Percentiles rank a stretch among this genome's conserved stretches.
phyloP scores from a whole-genome alignment of 2,113 vertebrate genomes.

The Rhinolophus ferrumequinum region DNA sequence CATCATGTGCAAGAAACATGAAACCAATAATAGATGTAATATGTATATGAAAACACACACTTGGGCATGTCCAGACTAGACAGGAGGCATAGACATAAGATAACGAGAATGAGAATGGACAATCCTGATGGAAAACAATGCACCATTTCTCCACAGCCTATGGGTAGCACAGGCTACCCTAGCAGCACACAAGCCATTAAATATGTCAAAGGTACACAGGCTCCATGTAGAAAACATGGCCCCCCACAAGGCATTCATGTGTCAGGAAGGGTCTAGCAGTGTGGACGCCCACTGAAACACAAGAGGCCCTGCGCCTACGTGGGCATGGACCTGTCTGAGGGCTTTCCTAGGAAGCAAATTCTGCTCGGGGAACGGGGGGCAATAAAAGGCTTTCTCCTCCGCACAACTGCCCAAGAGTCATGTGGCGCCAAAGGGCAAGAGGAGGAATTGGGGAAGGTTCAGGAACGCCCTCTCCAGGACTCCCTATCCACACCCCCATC shows the following conservation, averaged over 20 bases:
- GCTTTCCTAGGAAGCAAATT: constrained; percentile 54
- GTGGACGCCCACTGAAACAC: not conserved
- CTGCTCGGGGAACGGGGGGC: not conserved
- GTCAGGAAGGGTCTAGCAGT: not conserved
- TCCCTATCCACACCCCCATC: constrained; percentile 58
- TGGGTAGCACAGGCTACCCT: not conserved
- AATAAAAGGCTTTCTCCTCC: not conserved
- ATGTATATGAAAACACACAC: not conserved
- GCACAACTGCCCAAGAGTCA: not conserved
- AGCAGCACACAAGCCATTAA: not conserved
- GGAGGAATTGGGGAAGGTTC: constrained; percentile 27
- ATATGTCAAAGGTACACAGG: not conserved
- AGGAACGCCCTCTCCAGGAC: constrained; percentile 17
- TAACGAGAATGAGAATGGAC: not conserved
- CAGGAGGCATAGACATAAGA: not conserved
- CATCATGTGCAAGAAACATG: not conserved
- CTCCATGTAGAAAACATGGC: not conserved
- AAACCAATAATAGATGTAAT: not conserved
- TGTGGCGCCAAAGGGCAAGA: constrained; percentile 50
- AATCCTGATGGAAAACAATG: constrained; percentile 10
- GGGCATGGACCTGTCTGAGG: not conserved
- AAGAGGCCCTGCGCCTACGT: not conserved
- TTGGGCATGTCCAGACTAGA: not conserved
- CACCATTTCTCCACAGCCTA: not conserved
- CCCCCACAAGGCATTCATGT: not conserved